These are phyloP conservation scores for Leptonema lineaticorne DNA, from an alignment of 1,140 invertebrate species.

Conservation along the genomic window DNA sequence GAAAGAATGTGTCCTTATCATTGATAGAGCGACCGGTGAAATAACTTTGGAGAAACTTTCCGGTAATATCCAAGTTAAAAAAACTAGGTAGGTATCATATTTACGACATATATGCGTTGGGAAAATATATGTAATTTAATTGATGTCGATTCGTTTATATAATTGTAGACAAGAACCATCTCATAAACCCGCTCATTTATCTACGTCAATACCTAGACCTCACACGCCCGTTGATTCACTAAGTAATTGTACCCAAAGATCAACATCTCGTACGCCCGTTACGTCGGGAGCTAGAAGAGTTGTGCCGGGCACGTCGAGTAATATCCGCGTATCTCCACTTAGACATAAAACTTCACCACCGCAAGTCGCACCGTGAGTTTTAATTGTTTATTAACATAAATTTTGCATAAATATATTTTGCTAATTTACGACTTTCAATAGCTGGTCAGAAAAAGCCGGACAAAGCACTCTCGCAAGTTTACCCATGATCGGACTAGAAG, in stretches of 20 bases:
- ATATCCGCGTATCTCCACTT: conserved; percentile 43
- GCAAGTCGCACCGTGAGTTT: conserved; percentile 49
- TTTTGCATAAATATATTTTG: background rate
- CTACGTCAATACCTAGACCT: conserved; percentile 47
- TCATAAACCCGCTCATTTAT: conserved; percentile 48
- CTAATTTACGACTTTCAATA: conserved; percentile 43
- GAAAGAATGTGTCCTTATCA: conserved; percentile 93
- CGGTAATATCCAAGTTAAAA: conserved; percentile 91
- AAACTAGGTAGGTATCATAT: conserved; percentile 70
- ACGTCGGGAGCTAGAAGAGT: conserved; percentile 60
- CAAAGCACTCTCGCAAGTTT: conserved; percentile 70
- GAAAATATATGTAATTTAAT: background rate
- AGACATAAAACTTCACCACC: conserved; percentile 56
- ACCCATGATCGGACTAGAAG: conserved; percentile 74
- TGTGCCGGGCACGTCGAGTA: conserved; percentile 27
- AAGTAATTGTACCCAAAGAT: conserved; percentile 59
- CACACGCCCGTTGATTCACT: conserved; percentile 56
- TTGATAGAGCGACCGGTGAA: conserved; percentile 87
- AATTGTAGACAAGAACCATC: conserved; percentile 51
- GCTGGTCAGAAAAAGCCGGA: conserved; percentile 60
- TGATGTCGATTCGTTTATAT: background rate
- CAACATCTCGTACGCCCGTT: conserved; percentile 66
- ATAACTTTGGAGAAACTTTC: conserved; percentile 89
- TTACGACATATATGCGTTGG: background rate
- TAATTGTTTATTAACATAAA: conserved; percentile 5